phyloP scores from a whole-genome alignment of 2,797 vertebrate species.

The Lepilemur septentrionalis region DNA sequence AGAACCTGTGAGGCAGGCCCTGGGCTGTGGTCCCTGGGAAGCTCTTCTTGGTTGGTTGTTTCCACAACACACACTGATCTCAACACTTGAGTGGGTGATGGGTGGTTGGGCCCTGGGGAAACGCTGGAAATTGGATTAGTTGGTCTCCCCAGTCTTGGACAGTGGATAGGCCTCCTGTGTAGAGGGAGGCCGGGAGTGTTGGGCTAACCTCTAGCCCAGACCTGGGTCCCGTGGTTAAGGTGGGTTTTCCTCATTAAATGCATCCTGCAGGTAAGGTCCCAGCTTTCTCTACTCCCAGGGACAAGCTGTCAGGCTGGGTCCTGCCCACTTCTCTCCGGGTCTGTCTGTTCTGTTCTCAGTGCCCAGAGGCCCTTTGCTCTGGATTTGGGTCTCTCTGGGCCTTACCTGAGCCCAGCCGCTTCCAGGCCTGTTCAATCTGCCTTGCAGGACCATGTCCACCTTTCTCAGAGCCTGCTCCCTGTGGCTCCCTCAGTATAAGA shows the following conservation, averaged over 20 bases:
- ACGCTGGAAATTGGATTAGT: background rate
- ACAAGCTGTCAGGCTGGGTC: background rate
- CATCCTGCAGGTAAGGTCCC: background rate
- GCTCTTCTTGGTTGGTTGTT: background rate
- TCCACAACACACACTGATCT: background rate
- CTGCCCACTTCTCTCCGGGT: background rate
- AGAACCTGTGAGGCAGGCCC: background rate
- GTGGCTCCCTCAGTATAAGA: background rate
- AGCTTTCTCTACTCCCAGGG: background rate
- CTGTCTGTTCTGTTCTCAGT: background rate
- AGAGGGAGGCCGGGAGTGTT: background rate
- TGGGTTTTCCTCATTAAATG: constrained; percentile 1
- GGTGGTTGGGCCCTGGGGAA: background rate
- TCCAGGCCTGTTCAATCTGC: background rate
- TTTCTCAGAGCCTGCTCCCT: background rate
- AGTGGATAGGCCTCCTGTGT: background rate
- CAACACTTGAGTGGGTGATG: background rate
- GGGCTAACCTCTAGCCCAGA: background rate
- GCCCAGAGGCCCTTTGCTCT: background rate
- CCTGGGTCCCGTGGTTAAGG: background rate
- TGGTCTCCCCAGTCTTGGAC: background rate
- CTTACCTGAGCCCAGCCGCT: background rate
- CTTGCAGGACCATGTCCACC: background rate
- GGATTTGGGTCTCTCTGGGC: background rate
- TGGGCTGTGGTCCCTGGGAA: background rate